A percentile compares a stretch with the other conserved stretches of the same genome.
These are phyloP conservation scores for Acanthosoma haemorrhoidale DNA, from an alignment of 2,888 invertebrate species.

Conservation along the genomic window DNA sequence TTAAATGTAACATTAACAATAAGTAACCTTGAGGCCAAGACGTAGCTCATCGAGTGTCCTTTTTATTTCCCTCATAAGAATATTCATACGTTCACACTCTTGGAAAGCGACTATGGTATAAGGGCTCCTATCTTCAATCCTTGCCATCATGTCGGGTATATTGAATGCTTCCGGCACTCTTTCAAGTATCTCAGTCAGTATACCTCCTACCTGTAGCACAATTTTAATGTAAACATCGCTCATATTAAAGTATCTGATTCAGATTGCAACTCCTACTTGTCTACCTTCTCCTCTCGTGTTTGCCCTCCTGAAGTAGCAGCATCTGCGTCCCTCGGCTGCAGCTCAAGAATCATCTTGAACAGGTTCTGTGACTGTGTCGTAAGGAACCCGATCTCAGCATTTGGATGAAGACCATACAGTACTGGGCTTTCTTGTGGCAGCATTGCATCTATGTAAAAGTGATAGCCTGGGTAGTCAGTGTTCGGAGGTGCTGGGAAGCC, in stretches of 20 bases:
- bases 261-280: conserved; percentile 24
- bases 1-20: conserved; percentile 15
- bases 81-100: conserved; percentile 93
- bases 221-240: background rate
- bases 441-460: conserved; percentile 77
- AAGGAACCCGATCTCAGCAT: conserved; percentile 90
- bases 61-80: conserved; percentile 71
- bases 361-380: conserved; percentile 79
- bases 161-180: conserved; percentile 85
- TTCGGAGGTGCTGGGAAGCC: conserved; percentile 85
- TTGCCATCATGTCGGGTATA: conserved; percentile 75
- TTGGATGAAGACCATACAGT: conserved; percentile 87
- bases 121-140: conserved; percentile 83
- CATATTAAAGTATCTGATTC: too few relatives aligned
- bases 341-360: conserved; percentile 78
- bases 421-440: conserved; percentile 84
- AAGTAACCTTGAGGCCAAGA: conserved; percentile 72
- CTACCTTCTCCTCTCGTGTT: conserved; percentile 75
- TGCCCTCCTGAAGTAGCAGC: conserved; percentile 62
- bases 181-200: conserved; percentile 81
- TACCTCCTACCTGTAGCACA: conserved; percentile 56
- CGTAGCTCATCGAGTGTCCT: conserved; percentile 79
- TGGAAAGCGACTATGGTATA: conserved; percentile 87
- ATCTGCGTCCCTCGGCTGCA: conserved; percentile 80
- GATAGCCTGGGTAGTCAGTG: conserved; percentile 80